Percentiles rank a stretch among this genome's conserved stretches.
Conservation (phyloP, 1,140 invertebrate species). For the Procambarus clarkii region DNA sequence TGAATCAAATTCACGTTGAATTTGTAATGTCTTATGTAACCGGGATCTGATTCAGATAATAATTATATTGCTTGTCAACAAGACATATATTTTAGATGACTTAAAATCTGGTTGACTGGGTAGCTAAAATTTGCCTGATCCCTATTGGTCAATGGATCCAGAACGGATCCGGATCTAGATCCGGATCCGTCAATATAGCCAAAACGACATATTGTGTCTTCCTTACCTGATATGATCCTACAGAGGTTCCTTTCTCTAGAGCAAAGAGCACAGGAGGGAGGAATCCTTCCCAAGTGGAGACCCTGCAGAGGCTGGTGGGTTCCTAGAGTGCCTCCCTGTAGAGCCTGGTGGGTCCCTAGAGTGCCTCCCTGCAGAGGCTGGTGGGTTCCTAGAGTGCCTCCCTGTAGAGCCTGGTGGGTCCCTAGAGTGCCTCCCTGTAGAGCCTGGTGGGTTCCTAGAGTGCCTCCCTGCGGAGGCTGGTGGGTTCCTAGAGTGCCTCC, state of each 20-base stretch:
- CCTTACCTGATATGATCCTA: slow-evolving; percentile 66
- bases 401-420: neutral
- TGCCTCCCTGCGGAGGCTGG: neutral
- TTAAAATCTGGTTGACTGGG: no score
- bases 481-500: slow-evolving; percentile 6
- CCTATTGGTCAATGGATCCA: no score
- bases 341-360: neutral
- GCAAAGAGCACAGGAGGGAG: slow-evolving; percentile 63
- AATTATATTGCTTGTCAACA: no score
- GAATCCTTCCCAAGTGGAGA: slow-evolving; percentile 42
- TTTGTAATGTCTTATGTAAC: no score
- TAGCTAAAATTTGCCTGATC: no score
- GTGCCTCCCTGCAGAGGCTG: neutral
- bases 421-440: neutral
- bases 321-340: neutral
- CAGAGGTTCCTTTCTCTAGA: slow-evolving; percentile 61
- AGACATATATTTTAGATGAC: no score
- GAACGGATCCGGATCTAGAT: no score
- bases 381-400: neutral
- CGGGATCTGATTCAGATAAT: no score
- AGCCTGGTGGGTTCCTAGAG: neutral
- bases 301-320: slow-evolving; percentile 26
- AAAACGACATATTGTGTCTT: no score
- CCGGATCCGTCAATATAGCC: no score
- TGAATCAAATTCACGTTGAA: no score